Base-by-base conservation (phyloP, 2,888 invertebrate species). In the Drosophila monieri region DNA sequence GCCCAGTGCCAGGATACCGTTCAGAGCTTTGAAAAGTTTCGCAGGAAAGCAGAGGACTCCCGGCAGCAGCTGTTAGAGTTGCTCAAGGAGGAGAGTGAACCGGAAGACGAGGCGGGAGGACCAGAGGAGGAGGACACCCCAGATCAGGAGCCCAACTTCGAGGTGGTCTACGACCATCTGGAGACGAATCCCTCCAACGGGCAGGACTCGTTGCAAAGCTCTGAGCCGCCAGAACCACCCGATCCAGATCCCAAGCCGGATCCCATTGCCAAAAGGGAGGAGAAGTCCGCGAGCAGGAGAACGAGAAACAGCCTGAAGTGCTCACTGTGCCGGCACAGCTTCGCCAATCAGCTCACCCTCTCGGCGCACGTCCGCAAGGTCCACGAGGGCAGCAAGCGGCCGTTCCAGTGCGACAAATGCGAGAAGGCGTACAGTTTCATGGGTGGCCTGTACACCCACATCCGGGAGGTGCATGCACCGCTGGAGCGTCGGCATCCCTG, bases 371-470 rank as follows among this genome's bases (percentile, higher is more conserved):
- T 89, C 1, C 90, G 89, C 10, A 89, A 89, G 57, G 87, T 89
- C 10, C 89, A 90, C 44, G 89, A 90, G 69, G 90, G 90, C 15
- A 81, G 70, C 48, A 89, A 89, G 49, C 79, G 89, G 0, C 90
- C 89, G 0, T 90, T 88, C 25, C 74, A 89, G 54, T 90, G 89
- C 37, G 88, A 90, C 57, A 81, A 88, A n/a, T 90, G 89, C 47
- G 90, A 90, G 48, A 90, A 90, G 56, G 70, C 88, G 0, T 90
- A 90, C 70, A 88, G 85, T 23, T 90, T 88, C 46, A 84, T 90
- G 72, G 90, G 90, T 23, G 89, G 89, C 4, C 85, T 90, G 5
- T 89, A 90, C 35, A 90, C 90, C 0, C 89, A 90, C 71, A 90
- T 90, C 18, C 84, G 79, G 10, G 90, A 90, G 62, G 80, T 90